Evolutionary conservation across 2,797 vertebrate species (phyloP), one percentile per base, ranked within the genome.

Genomic region (Lagorchestes hirsutus): DNA sequence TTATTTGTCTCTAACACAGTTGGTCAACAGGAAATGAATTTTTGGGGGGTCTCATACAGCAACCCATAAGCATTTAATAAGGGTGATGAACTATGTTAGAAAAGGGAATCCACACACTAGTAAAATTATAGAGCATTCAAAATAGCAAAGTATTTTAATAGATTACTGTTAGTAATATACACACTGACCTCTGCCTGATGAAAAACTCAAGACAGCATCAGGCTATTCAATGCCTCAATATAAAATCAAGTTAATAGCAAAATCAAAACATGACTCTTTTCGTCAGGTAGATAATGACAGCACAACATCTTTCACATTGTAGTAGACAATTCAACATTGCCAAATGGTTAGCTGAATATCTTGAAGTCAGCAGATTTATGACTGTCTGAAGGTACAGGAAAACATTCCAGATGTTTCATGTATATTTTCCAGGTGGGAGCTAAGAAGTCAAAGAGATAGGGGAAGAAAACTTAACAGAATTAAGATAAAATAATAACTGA

Each of bases 301-400:
- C 87, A 62, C n/a, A 50, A 55, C 9, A 90, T 90, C 92, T 96
- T 92, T 59, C 52, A 82, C 40, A 46, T 46, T 56, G 50, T 74
- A 9, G 0, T 92, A 93, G 50, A 57, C 94, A 95, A 98, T 97
- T 74, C 94, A 97, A 67, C 97, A 67, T 93, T 94, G 94, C 95
- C 90, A 91, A 46, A 90, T 96, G 94, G 94, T 27, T 96, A 96
- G 74, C 40, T 90, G 90, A 29, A 67, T 93, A 96, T 95, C 95
- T 98, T 97, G 94, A 97, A 93, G 94, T 97, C 92, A 96, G 92
- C 93, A 97, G 96, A 94, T 95, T 96, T 12, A 91, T 96, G 91
- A 96, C 40, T 91, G 52, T 92, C 62, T 31, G 50, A 67, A 54
- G 16, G 34, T 50, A 82, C n/a, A 93, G 94, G 12, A 22, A 34